A percentile compares a stretch with the other conserved stretches of the same genome.
Conservation (phyloP, 2,888 invertebrate genomes). For the Ormyrus pomaceus region DNA sequence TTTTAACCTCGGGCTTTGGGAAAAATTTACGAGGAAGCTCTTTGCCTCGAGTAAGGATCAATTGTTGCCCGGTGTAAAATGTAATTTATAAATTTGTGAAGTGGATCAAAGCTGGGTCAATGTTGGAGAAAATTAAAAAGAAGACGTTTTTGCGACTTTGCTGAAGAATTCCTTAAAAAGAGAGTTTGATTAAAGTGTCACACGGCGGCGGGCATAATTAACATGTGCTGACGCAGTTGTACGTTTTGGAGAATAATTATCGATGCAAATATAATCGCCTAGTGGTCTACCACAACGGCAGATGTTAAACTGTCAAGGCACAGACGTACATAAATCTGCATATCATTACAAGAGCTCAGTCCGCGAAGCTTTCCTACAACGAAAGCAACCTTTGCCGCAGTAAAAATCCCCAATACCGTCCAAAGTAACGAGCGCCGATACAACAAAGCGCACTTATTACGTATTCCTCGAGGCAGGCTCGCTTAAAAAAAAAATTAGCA, state of each 20-base stretch:
- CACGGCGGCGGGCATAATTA: not conserved
- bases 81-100: too few relatives aligned
- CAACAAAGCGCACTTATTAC: not conserved
- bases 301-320: conserved; percentile 12
- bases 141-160: too few relatives aligned
- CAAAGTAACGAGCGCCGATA: too few relatives aligned
- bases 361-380: not conserved
- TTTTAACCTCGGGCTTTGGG: not conserved
- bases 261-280: conserved; percentile 27
- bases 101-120: too few relatives aligned
- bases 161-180: too few relatives aligned
- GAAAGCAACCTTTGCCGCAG: not conserved
- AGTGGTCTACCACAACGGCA: not conserved
- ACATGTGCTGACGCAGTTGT: not conserved
- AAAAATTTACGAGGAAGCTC: not conserved
- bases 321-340: conserved; percentile 32
- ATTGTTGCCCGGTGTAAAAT: too few relatives aligned
- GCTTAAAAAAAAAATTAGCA: not conserved
- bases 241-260: conserved; percentile 9
- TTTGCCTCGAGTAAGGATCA: too few relatives aligned
- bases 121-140: too few relatives aligned
- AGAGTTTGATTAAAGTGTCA: not conserved
- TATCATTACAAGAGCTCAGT: conserved; percentile 9
- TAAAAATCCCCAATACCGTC: too few relatives aligned
- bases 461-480: not conserved